Base-by-base conservation (phyloP, 2,888 invertebrate species). In the Oxytorus armatus region DNA sequence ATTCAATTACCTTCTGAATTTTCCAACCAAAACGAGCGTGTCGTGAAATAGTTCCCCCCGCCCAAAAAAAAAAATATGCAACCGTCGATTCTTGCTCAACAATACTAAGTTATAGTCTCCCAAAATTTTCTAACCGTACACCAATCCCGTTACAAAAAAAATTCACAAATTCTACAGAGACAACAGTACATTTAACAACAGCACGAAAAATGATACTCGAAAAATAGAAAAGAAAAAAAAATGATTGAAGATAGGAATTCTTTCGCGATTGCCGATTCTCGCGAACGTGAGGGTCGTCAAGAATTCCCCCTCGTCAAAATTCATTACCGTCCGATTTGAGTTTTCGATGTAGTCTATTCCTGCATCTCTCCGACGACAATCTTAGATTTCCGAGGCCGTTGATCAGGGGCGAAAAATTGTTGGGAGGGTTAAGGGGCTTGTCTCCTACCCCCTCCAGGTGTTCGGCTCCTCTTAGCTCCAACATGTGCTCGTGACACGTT, bases 261-360 rank as follows among this genome's bases (percentile, higher is more conserved):
- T 21, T 39, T 39, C 18, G 8, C 14, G 21, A 21, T 36, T 23
- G 7, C n/a, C n/a, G n/a, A n/a, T n/a, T 36, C 10, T 39, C 36
- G 39, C 36, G n/a, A 51, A n/a, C 11, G 14, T 47, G 10, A 49
- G 49, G 25, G 23, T 72, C 49, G n/a, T n/a, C 14, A 18, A 11
- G 10, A 16, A 33, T 29, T 21, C 70, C 36, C 63, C 25, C 16
- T 42, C 21, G 18, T 18, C 23, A 11, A 36, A n/a, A 47, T 53
- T 49, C 72, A 75, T 83, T 86, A 86, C 85, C 88, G 82, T 88
- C 86, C 77, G 81, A 73, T 77, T 88, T 88, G 83, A 86, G 81
- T 82, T 88, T 88, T 75, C 87, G 86, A 79, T 88, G 84, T 33
- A 87, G 84, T 86, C 86, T 88, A 85, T 82, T 86, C 83, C 85